phyloP scores from a whole-genome alignment of 2,113 vertebrate genomes.

The Tachycineta bicolor region DNA sequence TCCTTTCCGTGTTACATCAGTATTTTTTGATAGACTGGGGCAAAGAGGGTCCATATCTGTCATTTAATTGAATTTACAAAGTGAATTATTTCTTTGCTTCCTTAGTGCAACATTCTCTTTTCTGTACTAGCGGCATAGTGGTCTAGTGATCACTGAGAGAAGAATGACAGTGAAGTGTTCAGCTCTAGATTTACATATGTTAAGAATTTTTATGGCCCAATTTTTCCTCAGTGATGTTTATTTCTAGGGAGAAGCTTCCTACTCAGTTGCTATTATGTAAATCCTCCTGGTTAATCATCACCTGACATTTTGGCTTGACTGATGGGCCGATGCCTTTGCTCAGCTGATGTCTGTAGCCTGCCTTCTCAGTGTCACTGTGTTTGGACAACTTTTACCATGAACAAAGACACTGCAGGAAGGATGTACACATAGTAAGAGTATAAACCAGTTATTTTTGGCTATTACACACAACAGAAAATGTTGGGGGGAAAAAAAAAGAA shows the following conservation, averaged over 20 bases:
- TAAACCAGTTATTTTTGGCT: not conserved
- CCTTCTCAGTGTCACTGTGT: not conserved
- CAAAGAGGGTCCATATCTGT: not conserved
- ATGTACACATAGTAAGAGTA: not conserved
- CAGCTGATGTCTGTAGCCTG: not conserved
- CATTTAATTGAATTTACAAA: not conserved
- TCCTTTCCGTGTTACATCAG: not conserved
- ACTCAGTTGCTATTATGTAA: constrained; percentile 40
- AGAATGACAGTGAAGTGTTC: not conserved
- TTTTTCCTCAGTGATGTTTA: constrained; percentile 27
- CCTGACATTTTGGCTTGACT: constrained; percentile 28
- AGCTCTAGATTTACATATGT: not conserved
- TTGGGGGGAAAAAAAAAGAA: not conserved
- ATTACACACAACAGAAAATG: not conserved
- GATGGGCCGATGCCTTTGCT: not conserved
- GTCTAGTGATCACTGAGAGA: not conserved
- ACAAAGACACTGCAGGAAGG: not conserved
- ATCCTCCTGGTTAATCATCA: constrained; percentile 36
- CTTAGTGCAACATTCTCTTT: not conserved
- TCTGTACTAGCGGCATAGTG: not conserved
- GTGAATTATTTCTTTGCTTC: not conserved
- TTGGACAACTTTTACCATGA: not conserved
- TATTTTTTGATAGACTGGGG: not conserved
- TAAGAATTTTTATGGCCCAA: not conserved
- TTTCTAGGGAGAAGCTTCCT: constrained; percentile 38